Conservation (phyloP, 2,797 vertebrate species). For the Pseudopleuronectes americanus region DNA sequence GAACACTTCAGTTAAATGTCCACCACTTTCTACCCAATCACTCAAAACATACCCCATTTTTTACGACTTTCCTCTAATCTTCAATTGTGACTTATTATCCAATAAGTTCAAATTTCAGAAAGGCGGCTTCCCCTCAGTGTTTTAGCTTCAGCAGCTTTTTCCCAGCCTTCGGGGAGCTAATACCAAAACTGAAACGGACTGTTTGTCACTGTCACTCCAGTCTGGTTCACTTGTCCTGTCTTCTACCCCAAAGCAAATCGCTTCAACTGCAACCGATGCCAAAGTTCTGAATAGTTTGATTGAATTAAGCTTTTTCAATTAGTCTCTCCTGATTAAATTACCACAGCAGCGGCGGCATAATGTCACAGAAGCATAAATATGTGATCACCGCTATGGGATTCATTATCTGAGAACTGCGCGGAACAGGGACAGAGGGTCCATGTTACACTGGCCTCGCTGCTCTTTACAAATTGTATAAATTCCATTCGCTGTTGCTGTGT, state of each 20-base stretch:
- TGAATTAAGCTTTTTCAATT: slow-evolving; percentile 20
- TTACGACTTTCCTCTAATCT: neutral
- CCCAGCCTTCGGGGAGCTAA: neutral
- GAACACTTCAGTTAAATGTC: too few species aligned
- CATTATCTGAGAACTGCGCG: slow-evolving; percentile 21
- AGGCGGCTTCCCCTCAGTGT: slow-evolving; percentile 11
- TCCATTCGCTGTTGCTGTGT: slow-evolving; percentile 33
- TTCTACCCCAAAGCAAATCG: neutral
- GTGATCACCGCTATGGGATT: slow-evolving; percentile 9
- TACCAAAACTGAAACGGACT: slow-evolving; percentile 5
- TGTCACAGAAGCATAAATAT: slow-evolving; percentile 37
- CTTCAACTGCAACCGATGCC: neutral
- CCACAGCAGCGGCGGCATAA: neutral
- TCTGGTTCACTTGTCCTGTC: neutral
- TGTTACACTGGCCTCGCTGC: slow-evolving; percentile 15
- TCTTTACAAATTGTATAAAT: slow-evolving; percentile 45
- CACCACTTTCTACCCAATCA: too few species aligned
- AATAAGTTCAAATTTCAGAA: slow-evolving; percentile 18
- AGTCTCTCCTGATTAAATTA: slow-evolving; percentile 21
- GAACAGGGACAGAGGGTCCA: slow-evolving; percentile 1
- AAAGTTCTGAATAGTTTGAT: slow-evolving; percentile 12
- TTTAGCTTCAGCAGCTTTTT: neutral
- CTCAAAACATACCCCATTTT: neutral
- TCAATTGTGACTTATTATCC: slow-evolving; percentile 18
- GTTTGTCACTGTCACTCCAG: slow-evolving; percentile 12